Evolutionary conservation across 2,113 vertebrate species (phyloP), one percentile per base, ranked within the genome.

Genomic region (Mirza zaza): DNA sequence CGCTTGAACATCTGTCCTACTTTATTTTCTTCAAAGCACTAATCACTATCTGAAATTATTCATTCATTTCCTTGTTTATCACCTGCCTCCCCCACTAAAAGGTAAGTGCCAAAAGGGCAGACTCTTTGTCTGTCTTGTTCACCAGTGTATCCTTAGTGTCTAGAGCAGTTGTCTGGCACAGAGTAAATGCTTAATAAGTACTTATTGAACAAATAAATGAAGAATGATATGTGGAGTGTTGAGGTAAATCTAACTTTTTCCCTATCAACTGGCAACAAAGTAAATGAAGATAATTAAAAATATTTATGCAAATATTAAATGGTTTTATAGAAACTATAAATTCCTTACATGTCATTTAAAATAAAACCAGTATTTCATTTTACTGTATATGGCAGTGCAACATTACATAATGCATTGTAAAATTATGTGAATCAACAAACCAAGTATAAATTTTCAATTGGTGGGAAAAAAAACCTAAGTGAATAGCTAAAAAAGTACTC

Each of bases 371-470:
- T 42, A 67, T 88, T 83, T 91, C 29, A 77, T 70, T 93, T 95
- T 94, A 92, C 67, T 92, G 68, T 92, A 75, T 25, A 81, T 21
- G 81, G 59, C 45, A 86, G 48, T 75, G 48, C 87, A 94, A 84
- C 50, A 87, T 50, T 91, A 68, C 1, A 63, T 27, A 91, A 52
- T 9, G 39, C 21, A 84, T 85, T 73, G 61, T 63, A 77, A 79
- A 94, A 73, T 84, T 36, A 59, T 80, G 25, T 59, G 29, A 87
- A 36, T 85, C 71, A 85, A 75, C 68, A 85, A 81, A 86, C 52
- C 71, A 96, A 88, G 52, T 61, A 59, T 68, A 85, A 77, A 81
- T 92, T 45, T 6, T 70, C 42, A 86, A 61, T 8, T 71, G 42
- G 7, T 82, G 27, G 55, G 36, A 89, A 48, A 68, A 73, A 68